These are phyloP conservation scores for Plebejus argus DNA, from an alignment of 2,888 invertebrate genomes.

Conservation along the genomic window DNA sequence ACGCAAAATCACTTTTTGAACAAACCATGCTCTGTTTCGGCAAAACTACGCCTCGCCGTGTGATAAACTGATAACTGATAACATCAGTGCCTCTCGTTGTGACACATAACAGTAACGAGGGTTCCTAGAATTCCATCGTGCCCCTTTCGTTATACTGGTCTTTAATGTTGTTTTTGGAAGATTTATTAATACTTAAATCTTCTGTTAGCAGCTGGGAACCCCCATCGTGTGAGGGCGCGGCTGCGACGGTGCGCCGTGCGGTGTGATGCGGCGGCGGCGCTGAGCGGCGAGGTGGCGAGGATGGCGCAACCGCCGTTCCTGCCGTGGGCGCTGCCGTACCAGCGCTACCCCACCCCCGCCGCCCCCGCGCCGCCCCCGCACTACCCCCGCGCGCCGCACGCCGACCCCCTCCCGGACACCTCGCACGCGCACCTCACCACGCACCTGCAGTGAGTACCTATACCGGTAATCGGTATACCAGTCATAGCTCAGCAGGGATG, in stretches of 20 bases:
- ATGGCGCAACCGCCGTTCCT: constrained; percentile 63
- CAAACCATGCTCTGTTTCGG: too few relatives aligned
- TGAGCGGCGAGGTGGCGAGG: constrained; percentile 30
- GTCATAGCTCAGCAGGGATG: too few relatives aligned
- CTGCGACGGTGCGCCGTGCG: not conserved
- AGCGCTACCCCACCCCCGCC: constrained; percentile 44
- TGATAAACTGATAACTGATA: too few relatives aligned
- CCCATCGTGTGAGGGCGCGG: not conserved
- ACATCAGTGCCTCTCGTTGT: too few relatives aligned
- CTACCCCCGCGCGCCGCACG: constrained; percentile 39
- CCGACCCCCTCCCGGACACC: constrained; percentile 37
- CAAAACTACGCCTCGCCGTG: too few relatives aligned
- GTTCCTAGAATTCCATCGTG: too few relatives aligned
- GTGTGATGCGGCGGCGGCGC: constrained; percentile 26
- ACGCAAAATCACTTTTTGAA: too few relatives aligned
- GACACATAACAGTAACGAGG: too few relatives aligned
- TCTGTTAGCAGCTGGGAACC: not conserved
- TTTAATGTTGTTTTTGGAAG: too few relatives aligned
- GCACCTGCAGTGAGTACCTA: constrained; percentile 33
- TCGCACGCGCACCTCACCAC: constrained; percentile 43
- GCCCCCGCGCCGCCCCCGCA: constrained; percentile 43
- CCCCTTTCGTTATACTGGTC: too few relatives aligned
- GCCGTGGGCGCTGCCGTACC: constrained; percentile 64
- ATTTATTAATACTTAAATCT: not conserved
- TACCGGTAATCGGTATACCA: too few relatives aligned